Evolutionary conservation across 30 jellyfish, hydroid and myxozoan species (phyloP).

Genomic region (Pelagia noctiluca): DNA sequence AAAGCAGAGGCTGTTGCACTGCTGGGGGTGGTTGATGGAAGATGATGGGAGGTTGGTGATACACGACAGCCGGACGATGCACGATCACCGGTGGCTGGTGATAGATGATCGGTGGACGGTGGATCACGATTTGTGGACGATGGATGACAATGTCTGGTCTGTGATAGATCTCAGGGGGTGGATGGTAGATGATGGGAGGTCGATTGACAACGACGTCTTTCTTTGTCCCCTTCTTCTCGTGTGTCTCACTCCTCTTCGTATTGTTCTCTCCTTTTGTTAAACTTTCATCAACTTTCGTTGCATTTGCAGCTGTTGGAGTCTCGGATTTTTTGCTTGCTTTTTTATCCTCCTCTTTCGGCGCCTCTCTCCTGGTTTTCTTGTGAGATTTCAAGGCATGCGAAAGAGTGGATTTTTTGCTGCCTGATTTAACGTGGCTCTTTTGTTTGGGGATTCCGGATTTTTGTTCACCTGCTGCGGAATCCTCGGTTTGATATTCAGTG

Average conservation of each 20-base stretch:
- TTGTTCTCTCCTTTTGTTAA: slow-evolving; percentile 18
- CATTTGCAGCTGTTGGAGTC: neutral
- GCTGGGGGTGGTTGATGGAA: slow-evolving; percentile 96
- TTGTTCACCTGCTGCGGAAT: slow-evolving; percentile 52
- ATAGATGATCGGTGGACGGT: slow-evolving; percentile 90
- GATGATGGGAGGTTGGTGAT: slow-evolving; percentile 93
- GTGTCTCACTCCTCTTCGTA: slow-evolving; percentile 69
- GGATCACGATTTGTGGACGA: slow-evolving; percentile 88
- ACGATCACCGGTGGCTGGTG: slow-evolving; percentile 94
- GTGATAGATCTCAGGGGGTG: slow-evolving; percentile 98
- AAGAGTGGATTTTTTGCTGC: slow-evolving; percentile 14
- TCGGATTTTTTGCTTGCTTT: neutral
- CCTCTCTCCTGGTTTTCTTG: slow-evolving; percentile 63
- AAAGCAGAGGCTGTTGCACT: slow-evolving; percentile 87
- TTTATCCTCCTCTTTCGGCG: slow-evolving; percentile 31
- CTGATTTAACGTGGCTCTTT: neutral
- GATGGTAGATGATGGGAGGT: slow-evolving; percentile 97
- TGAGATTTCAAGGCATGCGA: slow-evolving; percentile 2
- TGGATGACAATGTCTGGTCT: slow-evolving; percentile 94
- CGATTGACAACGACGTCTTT: slow-evolving; percentile 96
- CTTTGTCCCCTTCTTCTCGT: slow-evolving; percentile 87
- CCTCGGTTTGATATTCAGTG: slow-evolving; percentile 27
- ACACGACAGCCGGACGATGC: slow-evolving; percentile 92
- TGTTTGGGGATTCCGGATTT: slow-evolving; percentile 61
- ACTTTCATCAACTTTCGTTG: neutral